Base-by-base conservation (phyloP, 2,113 vertebrate species). In the Clarias magur region DNA sequence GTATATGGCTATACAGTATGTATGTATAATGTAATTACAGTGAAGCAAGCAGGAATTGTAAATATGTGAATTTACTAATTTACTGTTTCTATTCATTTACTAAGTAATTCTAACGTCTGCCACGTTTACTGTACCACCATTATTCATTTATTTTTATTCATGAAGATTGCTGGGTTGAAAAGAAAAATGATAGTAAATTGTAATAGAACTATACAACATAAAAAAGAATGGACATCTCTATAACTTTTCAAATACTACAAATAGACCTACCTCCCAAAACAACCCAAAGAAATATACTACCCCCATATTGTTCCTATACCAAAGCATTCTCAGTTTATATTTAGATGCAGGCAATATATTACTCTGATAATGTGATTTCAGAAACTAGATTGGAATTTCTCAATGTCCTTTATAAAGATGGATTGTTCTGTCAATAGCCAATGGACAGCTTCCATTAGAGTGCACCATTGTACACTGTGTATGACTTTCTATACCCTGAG, bases 341-440 rank as follows among this genome's bases (percentile, higher is more conserved):
- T 97, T 96, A 97, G 95, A 97, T 97, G 95, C 95, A 92, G 94
- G 93, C 95, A 48, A 95, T 97, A 97, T 96, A 97, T 97, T 96
- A 96, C 95, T 95, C 94, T 96, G 95, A 97, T 97, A 97, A 98
- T 96, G 95, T 95, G 95, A 96, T 97, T 96, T 95, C 95, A 95
- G 95, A 94, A 95, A 96, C 94, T 95, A 97, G 96, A 98, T 97
- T 97, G 97, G 96, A 97, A 96, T 97, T 97, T 96, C 96, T 97
- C 95, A 96, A 95, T 95, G 96, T 97, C 96, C 94, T 96, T 97
- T 98, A 98, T 97, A 96, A 98, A 97, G 97, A 99, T 93, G 95
- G 96, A 99, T 98, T 95, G 95, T 96, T 97, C 96, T 95, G 97
- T 97, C 97, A 96, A 97, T 97, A 98, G 94, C 93, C 95, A 95